A percentile compares a stretch with the other conserved stretches of the same genome.
Evolutionary conservation across 2,113 vertebrate genomes (phyloP).

Genomic region (Poeciliopsis occidentalis): DNA sequence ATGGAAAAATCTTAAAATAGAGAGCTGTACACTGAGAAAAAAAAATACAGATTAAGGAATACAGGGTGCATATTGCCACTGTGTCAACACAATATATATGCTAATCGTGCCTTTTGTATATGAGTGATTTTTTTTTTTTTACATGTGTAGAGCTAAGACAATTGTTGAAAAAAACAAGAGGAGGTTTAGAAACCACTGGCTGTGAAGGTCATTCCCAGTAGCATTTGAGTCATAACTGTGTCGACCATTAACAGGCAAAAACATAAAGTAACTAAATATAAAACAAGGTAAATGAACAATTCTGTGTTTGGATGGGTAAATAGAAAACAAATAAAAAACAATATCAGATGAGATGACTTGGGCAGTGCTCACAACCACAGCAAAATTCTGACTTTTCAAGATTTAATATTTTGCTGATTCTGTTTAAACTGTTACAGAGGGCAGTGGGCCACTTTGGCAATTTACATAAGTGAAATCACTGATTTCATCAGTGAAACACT

Average conservation of each 20-base stretch:
- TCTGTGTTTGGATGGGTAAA: not conserved
- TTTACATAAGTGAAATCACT: too few relatives aligned
- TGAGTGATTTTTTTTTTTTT: constrained; percentile 65
- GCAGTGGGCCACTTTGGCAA: too few relatives aligned
- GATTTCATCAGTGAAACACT: too few relatives aligned
- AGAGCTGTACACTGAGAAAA: constrained; percentile 34
- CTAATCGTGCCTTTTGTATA: constrained; percentile 74
- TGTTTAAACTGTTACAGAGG: too few relatives aligned
- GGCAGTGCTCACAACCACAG: too few relatives aligned
- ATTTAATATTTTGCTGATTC: too few relatives aligned
- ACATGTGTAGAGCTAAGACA: constrained; percentile 57
- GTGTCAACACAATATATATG: constrained; percentile 78
- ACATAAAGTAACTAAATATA: constrained; percentile 15
- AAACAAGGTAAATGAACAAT: not conserved
- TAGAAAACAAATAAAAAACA: too few relatives aligned
- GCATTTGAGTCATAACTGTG: not conserved
- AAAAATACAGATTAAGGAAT: constrained; percentile 41
- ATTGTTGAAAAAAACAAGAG: constrained; percentile 16
- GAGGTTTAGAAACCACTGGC: constrained; percentile 37
- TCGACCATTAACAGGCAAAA: constrained; percentile 5
- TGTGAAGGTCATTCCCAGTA: constrained; percentile 62
- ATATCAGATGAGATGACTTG: too few relatives aligned
- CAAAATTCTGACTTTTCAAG: too few relatives aligned
- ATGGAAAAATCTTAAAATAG: not conserved
- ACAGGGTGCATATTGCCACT: constrained; percentile 62